Evolutionary conservation across 2,113 vertebrate species (phyloP).

Genomic region (Urocitellus parryii): DNA sequence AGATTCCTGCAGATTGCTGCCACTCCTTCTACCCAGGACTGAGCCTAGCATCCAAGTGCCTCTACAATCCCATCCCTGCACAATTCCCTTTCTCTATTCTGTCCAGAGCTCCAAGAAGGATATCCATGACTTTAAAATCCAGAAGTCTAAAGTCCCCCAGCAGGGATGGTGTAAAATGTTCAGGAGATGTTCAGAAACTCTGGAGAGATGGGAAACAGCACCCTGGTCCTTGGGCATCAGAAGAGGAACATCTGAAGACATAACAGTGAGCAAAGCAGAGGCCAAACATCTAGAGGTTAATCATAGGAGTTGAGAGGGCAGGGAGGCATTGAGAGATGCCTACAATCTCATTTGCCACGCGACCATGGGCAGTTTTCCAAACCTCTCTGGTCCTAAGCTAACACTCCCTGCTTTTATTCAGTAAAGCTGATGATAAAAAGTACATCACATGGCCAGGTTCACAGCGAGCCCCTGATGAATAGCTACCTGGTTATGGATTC

Average conservation of each 20-base stretch:
- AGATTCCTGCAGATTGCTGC: background rate
- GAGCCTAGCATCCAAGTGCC: background rate
- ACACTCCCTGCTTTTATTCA: background rate
- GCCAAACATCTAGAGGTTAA: background rate
- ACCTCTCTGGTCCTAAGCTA: background rate
- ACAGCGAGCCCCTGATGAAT: too few relatives aligned
- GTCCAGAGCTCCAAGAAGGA: background rate
- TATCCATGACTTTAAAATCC: background rate
- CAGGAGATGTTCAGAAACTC: background rate
- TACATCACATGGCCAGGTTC: fast-evolving
- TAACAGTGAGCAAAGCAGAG: background rate
- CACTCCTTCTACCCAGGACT: background rate
- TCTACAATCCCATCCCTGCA: background rate
- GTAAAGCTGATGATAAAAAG: background rate
- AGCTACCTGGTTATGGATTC: background rate
- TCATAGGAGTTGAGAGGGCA: background rate
- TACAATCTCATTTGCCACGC: background rate
- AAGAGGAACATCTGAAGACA: background rate
- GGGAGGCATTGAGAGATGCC: background rate
- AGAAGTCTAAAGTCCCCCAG: background rate
- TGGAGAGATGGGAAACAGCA: background rate
- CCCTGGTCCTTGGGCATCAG: too few relatives aligned
- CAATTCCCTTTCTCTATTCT: background rate
- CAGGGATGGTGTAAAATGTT: background rate
- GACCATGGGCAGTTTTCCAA: background rate